A percentile compares a stretch with the other conserved stretches of the same genome.
Conservation (phyloP, 2,888 invertebrate species). For the Rutpela maculata region DNA sequence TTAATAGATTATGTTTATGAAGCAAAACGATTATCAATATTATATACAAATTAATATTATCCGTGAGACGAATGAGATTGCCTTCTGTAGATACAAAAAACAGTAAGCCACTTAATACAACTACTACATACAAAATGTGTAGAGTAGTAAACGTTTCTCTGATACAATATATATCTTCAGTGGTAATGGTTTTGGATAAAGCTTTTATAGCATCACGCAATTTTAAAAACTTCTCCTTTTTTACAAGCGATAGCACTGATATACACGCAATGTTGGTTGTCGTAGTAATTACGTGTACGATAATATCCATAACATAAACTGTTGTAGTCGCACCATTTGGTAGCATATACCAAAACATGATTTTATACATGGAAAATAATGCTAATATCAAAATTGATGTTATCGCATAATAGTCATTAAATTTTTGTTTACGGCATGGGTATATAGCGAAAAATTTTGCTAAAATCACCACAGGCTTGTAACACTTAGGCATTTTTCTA, state of each 20-base stretch:
- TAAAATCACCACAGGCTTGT: background rate
- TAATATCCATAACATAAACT: background rate
- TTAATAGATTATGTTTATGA: background rate
- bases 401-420: background rate
- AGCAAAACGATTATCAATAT: constrained; percentile 7
- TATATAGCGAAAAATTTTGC: constrained; percentile 8
- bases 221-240: background rate
- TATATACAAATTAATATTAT: constrained; percentile 6
- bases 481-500: background rate
- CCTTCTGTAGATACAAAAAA: background rate
- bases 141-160: background rate
- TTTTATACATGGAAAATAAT: background rate
- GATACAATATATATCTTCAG: background rate
- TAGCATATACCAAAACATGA: background rate
- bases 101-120: background rate
- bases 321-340: background rate
- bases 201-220: background rate
- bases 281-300: background rate
- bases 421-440: background rate
- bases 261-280: background rate
- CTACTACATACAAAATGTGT: background rate
- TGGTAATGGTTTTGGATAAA: background rate
- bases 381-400: background rate
- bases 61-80: background rate
- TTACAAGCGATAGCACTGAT: background rate